Percentiles rank a stretch among this genome's conserved stretches.
phyloP scores from a whole-genome alignment of 2,113 vertebrate species.

The Spea bombifrons region DNA sequence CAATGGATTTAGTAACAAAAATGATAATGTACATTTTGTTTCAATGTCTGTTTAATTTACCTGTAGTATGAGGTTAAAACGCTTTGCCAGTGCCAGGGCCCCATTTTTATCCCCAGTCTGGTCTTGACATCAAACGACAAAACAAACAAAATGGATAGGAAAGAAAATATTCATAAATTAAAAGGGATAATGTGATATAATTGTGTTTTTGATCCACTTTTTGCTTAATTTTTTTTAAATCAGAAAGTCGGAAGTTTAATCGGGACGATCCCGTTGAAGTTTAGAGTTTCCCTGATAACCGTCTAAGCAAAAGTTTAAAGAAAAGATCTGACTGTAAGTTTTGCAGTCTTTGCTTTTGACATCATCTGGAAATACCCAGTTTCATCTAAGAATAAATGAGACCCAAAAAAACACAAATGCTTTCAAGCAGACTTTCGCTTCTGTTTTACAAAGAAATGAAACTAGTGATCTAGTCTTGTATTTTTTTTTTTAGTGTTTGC shows the following conservation, averaged over 20 bases:
- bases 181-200: too few relatives aligned
- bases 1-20: too few relatives aligned
- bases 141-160: too few relatives aligned
- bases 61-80: not conserved
- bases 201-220: too few relatives aligned
- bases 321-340: slow-evolving; percentile 7
- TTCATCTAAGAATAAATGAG: not conserved
- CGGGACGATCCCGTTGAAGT: not conserved
- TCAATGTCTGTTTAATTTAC: not conserved
- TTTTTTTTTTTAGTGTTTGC: too few relatives aligned
- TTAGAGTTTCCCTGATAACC: not conserved
- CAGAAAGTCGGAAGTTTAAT: not conserved
- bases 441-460: slow-evolving; percentile 27
- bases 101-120: too few relatives aligned
- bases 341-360: slow-evolving; percentile 4
- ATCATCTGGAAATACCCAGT: slow-evolving; percentile 29
- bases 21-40: not conserved
- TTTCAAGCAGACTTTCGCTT: slow-evolving; percentile 33
- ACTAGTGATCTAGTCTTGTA: not conserved
- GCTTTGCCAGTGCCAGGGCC: not conserved
- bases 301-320: not conserved
- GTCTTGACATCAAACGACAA: too few relatives aligned
- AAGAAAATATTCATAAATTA: too few relatives aligned
- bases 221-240: too few relatives aligned
- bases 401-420: not conserved